These are phyloP conservation scores for Archips xylosteana DNA, from an alignment of 2,888 invertebrate genomes.

Conservation along the genomic window DNA sequence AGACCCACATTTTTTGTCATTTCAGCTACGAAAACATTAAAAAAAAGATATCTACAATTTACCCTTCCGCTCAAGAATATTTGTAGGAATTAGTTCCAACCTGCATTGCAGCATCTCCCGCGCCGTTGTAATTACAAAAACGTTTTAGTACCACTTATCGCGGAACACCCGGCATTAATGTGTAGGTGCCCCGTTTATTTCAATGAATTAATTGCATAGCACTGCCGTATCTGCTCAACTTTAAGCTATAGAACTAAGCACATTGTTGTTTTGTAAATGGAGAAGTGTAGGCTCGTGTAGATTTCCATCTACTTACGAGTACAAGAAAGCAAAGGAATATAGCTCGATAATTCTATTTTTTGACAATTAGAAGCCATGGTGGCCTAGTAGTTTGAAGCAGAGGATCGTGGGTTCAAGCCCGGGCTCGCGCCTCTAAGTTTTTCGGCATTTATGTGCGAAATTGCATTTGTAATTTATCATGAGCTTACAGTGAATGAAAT, in stretches of 20 bases:
- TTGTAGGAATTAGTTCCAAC: constrained; percentile 70
- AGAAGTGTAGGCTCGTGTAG: background rate
- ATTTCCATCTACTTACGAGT: no score
- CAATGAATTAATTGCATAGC: constrained; percentile 49
- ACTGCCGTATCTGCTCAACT: constrained; percentile 8
- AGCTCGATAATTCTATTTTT: no score
- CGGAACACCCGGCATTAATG: constrained; percentile 42
- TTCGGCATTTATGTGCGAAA: no score
- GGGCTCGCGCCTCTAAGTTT: no score
- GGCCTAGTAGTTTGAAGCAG: no score
- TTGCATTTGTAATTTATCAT: no score
- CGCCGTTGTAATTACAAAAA: constrained; percentile 70
- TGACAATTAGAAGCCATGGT: no score
- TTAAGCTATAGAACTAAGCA: background rate
- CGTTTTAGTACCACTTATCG: constrained; percentile 58
- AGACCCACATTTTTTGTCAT: no score
- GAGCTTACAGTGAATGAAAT: no score
- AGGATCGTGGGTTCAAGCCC: no score
- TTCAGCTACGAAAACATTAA: no score
- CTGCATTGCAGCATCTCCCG: constrained; percentile 73
- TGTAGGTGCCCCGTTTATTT: constrained; percentile 53
- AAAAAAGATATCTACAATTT: background rate
- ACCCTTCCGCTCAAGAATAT: constrained; percentile 65
- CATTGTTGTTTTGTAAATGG: background rate
- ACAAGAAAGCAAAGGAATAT: no score